Conservation (phyloP, 2,797 vertebrate species). For the Hypotaenidia okinawae region DNA sequence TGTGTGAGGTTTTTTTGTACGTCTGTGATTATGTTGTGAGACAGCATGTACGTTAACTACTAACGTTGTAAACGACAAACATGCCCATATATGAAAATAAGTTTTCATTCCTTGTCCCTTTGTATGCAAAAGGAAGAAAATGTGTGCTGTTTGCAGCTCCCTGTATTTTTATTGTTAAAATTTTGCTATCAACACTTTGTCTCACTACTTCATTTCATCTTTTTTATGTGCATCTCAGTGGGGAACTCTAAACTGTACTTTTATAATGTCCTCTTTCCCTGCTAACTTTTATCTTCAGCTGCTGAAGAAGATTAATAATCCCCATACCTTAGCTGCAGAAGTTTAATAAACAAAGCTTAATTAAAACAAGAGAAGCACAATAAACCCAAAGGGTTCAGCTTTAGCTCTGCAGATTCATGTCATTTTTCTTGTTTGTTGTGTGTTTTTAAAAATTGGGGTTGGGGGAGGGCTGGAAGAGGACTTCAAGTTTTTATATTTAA, state of each 20-base stretch:
- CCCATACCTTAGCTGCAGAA: conserved; percentile 42
- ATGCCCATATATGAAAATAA: not conserved
- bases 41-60: not conserved
- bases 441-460: conserved; percentile 43
- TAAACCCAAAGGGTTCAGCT: conserved; percentile 55
- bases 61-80: not conserved
- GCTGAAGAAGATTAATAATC: conserved; percentile 61
- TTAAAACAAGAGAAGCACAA: conserved; percentile 63
- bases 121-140: not conserved
- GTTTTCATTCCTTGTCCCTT: not conserved
- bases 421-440: conserved; percentile 62
- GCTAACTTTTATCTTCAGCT: conserved; percentile 58
- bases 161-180: conserved; percentile 13
- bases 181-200: conserved; percentile 13
- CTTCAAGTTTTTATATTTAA: conserved; percentile 83
- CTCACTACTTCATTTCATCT: conserved; percentile 33
- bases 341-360: conserved; percentile 63
- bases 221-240: conserved; percentile 24
- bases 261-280: conserved; percentile 26
- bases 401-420: conserved; percentile 58
- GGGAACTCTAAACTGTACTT: conserved; percentile 42
- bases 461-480: conserved; percentile 45
- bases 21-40: not conserved
- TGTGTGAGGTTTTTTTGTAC: not conserved
- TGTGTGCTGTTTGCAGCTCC: conserved; percentile 10